Conservation (phyloP, 2,888 invertebrate species). For the Lathronympha strigana region DNA sequence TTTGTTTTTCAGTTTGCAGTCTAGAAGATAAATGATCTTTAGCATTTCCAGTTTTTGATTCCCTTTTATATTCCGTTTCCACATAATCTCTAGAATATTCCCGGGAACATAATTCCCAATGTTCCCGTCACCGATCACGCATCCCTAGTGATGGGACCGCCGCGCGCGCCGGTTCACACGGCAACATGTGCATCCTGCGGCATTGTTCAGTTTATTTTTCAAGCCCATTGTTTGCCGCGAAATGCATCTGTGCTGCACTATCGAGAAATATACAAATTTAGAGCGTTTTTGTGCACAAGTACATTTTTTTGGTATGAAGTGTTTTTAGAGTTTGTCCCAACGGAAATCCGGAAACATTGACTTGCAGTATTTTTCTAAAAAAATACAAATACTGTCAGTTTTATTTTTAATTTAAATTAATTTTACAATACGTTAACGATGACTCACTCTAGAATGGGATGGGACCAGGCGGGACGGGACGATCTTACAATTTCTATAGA, state of each 20-base stretch:
- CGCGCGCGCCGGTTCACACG: slow-evolving; percentile 37
- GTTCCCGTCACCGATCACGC: background rate
- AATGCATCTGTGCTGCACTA: slow-evolving; percentile 34
- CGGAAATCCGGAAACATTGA: slow-evolving; percentile 8
- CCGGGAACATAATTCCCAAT: background rate
- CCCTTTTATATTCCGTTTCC: background rate
- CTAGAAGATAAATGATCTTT: no score
- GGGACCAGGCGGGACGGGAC: no score
- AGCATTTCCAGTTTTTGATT: no score
- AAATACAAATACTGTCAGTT: background rate
- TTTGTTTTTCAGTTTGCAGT: no score
- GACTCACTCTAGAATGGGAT: no score
- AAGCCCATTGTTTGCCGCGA: slow-evolving; percentile 36
- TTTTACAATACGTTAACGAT: no score
- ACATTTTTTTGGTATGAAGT: background rate
- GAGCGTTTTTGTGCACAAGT: slow-evolving; percentile 11
- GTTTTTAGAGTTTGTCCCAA: background rate
- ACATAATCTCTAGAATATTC: no score
- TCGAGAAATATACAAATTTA: slow-evolving; percentile 31
- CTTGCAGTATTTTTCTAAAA: background rate
- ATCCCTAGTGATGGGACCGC: slow-evolving; percentile 11
- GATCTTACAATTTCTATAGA: no score
- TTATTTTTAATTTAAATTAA: background rate
- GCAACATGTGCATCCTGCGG: slow-evolving; percentile 41
- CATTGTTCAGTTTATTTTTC: slow-evolving; percentile 40